phyloP scores from a whole-genome alignment of 2,113 vertebrate species.

The Pantherophis guttatus region DNA sequence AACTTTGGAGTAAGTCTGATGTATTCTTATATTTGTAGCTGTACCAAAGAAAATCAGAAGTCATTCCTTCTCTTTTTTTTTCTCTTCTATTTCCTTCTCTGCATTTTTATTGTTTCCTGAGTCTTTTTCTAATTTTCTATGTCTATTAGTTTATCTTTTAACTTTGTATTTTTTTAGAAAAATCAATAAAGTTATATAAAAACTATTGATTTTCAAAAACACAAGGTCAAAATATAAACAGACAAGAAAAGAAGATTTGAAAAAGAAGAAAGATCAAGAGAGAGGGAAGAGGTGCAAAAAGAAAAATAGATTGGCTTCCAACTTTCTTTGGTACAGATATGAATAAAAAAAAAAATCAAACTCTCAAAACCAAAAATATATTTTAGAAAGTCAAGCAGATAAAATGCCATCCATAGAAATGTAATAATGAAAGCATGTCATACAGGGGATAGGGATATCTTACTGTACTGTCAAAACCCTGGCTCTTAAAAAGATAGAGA shows the following conservation, averaged over 20 bases:
- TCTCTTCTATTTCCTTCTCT: not conserved
- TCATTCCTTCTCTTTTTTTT: not conserved
- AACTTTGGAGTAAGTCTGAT: not conserved
- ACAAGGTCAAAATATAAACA: not conserved
- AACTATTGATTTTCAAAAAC: not conserved
- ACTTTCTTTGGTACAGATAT: not conserved
- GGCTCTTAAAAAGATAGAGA: not conserved
- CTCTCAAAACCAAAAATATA: not conserved
- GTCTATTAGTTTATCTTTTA: not conserved
- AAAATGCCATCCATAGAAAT: not conserved
- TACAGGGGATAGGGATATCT: not conserved
- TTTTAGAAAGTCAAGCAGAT: not conserved
- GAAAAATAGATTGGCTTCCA: not conserved
- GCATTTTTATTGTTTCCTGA: not conserved
- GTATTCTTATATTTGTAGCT: not conserved
- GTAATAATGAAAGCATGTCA: not conserved
- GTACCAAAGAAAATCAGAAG: not conserved
- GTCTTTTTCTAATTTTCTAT: not conserved
- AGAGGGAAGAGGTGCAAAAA: not conserved
- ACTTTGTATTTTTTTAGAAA: not conserved
- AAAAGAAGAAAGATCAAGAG: not conserved
- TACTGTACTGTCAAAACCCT: not conserved
- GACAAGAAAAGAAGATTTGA: not conserved
- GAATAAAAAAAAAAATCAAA: not conserved
- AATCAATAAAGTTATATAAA: not conserved